Evolutionary conservation across 1,140 invertebrate genomes (phyloP), one percentile per base, ranked within the genome.

Genomic region (Vollenhovia emeryi): DNA sequence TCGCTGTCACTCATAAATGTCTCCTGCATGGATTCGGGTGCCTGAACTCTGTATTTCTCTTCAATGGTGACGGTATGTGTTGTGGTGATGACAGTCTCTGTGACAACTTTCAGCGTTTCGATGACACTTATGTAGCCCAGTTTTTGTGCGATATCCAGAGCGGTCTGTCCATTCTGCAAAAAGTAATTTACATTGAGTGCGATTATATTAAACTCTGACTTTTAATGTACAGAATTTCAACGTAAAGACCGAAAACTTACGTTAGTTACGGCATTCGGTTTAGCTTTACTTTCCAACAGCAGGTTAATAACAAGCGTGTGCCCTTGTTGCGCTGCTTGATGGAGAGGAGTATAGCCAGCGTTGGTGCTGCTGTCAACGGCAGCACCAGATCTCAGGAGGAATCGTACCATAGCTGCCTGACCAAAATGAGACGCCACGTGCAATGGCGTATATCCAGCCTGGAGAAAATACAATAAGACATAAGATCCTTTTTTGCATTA

Each of bases 21-120:
- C 95, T 99, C 99, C 93, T 99, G 98, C 99, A 99, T 99, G 40
- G 98, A 97, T 95, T 99, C 99, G 0, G 99, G 99, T 52, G 98
- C 98, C 66, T 99, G 97, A 24, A 99, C 99, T 95, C 97, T 97
- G 94, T 99, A 99, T 94, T 99, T 99, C 92, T 99, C 99, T 94
- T 98, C 98, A 24, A 96, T 96, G 6, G 96, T 97, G 7, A 96
- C 95, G 0, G 96, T 96, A 57, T 94, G 97, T 86, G 96, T 97
- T 59, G 97, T 98, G 60, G 96, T 98, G 91, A 96, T 97, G 84
- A 95, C 97, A 71, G 97, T 98, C 95, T 99, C 98, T 0, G 99
- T 99, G n/a, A 99, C 98, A 15, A 98, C 97, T 93, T 99, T 98
- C 36, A 99, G 95, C 6, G 99, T 99, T 94, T 99, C 99, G 8